These are phyloP conservation scores for Microcaecilia unicolor DNA, from an alignment of 2,797 vertebrate genomes.

Conservation along the genomic window DNA sequence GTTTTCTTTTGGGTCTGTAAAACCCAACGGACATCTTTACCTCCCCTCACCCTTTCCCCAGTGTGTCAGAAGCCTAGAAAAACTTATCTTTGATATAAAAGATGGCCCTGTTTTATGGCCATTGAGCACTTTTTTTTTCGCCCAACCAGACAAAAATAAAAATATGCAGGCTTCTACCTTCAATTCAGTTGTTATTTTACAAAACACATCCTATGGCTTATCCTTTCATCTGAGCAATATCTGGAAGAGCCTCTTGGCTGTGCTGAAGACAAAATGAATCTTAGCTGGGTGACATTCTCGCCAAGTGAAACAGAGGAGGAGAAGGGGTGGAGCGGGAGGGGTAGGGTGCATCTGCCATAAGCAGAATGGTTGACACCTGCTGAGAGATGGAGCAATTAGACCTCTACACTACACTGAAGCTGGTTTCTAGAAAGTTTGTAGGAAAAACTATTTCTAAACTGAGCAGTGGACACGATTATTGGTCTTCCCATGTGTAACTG, in stretches of 20 bases:
- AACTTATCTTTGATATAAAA: too few species aligned
- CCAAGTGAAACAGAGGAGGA: slow-evolving; percentile 43
- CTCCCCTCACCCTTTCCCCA: too few species aligned
- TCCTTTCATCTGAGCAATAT: slow-evolving; percentile 30
- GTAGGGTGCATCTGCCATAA: slow-evolving; percentile 44
- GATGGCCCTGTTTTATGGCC: too few species aligned
- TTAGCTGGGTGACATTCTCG: slow-evolving; percentile 44
- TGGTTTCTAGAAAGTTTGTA: slow-evolving; percentile 40
- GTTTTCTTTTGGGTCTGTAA: too few species aligned
- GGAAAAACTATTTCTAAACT: slow-evolving; percentile 44
- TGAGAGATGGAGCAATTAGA: slow-evolving; percentile 35
- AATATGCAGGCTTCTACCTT: neutral
- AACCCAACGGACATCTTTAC: too few species aligned
- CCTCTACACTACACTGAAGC: slow-evolving; percentile 37
- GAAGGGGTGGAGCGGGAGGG: too few species aligned
- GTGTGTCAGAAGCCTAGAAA: too few species aligned
- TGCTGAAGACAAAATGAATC: slow-evolving; percentile 44
- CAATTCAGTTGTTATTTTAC: accelerated
- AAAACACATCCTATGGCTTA: slow-evolving; percentile 10
- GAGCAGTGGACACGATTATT: slow-evolving; percentile 41
- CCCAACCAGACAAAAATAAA: neutral
- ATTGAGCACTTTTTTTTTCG: neutral
- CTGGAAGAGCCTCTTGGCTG: slow-evolving; percentile 44
- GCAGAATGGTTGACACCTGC: slow-evolving; percentile 34
- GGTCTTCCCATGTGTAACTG: slow-evolving; percentile 41